Base-by-base conservation (phyloP, 2,113 vertebrate species). In the Tauraco erythrolophus region DNA sequence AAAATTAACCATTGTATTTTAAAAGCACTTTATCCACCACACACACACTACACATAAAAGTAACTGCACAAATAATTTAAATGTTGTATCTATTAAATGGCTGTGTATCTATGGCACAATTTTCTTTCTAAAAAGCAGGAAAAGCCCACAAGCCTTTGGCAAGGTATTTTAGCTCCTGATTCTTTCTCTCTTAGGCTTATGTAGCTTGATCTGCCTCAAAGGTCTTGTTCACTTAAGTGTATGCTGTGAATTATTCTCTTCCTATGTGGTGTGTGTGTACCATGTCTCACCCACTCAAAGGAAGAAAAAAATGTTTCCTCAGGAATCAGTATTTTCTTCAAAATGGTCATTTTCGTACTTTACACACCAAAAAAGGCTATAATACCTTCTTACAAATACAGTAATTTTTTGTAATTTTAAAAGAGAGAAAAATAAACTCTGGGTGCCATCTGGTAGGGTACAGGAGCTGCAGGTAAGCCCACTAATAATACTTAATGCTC, bases 391-490 rank as follows among this genome's bases (percentile, higher is more conserved):
- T 56, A 45, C 8, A 65, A 82, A 79, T 62, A 57, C 51, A 3
- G 3, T 30, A 19, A 2, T 35, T 50, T 78, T 86, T 82, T 69
- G 18, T 69, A 33, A 64, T 89, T 94, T 84, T 69, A n/a, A 53
- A 76, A 92, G 43, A 51, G 65, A 75, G 76, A 48, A 81, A 87
- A 92, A 74, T 65, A 74, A 91, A 86, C 25, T 86, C 53, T 89
- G 56, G 19, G 24, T 94, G 70, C 91, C 93, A 93, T 91, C 95
- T 95, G 94, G 62, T 94, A 97, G 83, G 80, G 21, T 93, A 66
- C 21, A 28, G 88, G 76, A 97, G 72, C 95, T 92, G 91, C 92
- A 96, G 95, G 94, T 95, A 96, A 91, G 87, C 93, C 89, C 65
- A 66, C 89, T 95, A 96, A 92, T 95, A 93, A 91, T 84, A 58